phyloP scores from a whole-genome alignment of 2,113 vertebrate genomes.

The Rynchops niger region DNA sequence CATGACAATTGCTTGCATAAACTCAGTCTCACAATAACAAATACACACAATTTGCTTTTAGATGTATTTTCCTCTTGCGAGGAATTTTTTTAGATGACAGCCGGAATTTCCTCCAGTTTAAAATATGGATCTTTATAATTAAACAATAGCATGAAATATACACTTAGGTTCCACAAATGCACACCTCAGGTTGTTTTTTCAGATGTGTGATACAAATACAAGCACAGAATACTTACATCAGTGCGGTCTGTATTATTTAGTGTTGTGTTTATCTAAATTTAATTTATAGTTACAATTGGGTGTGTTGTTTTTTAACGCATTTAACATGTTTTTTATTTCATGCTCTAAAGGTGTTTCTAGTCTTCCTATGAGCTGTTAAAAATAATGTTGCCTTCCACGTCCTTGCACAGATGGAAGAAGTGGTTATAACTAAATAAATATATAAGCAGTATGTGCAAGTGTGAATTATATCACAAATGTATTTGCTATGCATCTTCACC shows the following conservation, averaged over 20 bases:
- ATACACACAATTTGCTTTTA: conserved; percentile 47
- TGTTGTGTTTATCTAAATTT: neutral
- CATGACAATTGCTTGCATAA: conserved; percentile 93
- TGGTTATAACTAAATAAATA: neutral
- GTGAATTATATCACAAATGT: neutral
- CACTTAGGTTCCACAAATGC: neutral
- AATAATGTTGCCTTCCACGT: neutral
- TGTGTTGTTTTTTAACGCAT: neutral
- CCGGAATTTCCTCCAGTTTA: neutral
- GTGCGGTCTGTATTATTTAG: neutral
- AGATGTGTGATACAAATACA: neutral
- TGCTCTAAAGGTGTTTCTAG: neutral
- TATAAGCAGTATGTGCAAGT: neutral
- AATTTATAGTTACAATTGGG: neutral
- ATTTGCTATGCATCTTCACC: neutral
- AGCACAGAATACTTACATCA: neutral
- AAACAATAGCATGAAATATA: neutral
- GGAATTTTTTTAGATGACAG: neutral
- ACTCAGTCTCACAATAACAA: conserved; percentile 73
- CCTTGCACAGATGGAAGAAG: neutral
- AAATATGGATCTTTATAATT: neutral
- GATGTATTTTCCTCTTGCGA: neutral
- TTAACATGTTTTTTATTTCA: neutral
- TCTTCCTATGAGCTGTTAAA: neutral
- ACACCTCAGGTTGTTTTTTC: neutral